Base-by-base conservation (phyloP, 2,888 invertebrate genomes). In the Disparrhopalites patrizii region DNA sequence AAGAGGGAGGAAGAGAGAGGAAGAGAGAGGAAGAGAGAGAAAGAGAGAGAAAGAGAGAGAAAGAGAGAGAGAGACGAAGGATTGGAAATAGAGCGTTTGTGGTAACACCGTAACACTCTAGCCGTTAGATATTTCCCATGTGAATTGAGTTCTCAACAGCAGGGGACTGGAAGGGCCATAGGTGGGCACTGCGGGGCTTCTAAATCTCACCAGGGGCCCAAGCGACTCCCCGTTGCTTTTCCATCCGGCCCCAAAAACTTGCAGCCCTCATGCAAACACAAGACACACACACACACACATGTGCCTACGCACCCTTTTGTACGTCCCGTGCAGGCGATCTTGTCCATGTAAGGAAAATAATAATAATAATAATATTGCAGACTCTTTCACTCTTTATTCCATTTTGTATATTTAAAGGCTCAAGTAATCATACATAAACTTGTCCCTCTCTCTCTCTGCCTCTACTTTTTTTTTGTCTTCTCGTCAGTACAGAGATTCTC, bases 141-240 rank as follows among this genome's bases (percentile, higher is more conserved):
- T 70, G 74, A 72, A 73, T 74, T 73, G 74, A 74, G 74, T 74
- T 74, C 74, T 73, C 74, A 73, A 71, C 74, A 72, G 73, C 71
- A 70, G 73, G 74, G 66, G 67, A 65, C 66, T 52, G 58, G 70
- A 68, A 67, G 70, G 71, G 70, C 74, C 73, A 69, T 73, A 74
- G 74, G 74, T 74, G 74, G 72, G 70, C 73, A 66, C 73, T 65
- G 67, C 74, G 67, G 72, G 74, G 68, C 36, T 50, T 68, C 67
- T 57, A 58, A 64, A 65, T 63, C 68, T 66, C 66, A 56, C 66
- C 69, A 73, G 68, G 72, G 68, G 71, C 65, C 70, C 65, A 65
- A 67, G 57, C 66, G 69, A 70, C 66, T 61, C 65, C 72, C 69
- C 67, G 70, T 70, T 62, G 74, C 56, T 62, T 71, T 67, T 67